These are phyloP conservation scores for Notodonta ziczac DNA, from an alignment of 2,888 invertebrate species.

Conservation along the genomic window DNA sequence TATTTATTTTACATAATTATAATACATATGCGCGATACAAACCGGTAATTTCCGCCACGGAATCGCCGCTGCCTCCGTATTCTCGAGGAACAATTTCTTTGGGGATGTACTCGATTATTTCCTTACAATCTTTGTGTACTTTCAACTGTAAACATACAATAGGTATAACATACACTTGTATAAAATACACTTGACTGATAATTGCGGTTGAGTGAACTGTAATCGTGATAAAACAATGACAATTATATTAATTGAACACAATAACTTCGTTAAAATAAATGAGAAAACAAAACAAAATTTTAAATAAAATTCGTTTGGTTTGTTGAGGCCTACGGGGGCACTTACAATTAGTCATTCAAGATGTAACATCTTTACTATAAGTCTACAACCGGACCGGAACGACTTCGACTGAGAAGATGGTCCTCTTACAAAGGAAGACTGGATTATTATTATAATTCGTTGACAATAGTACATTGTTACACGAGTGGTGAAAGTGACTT, in stretches of 20 bases:
- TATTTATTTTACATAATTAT: background rate
- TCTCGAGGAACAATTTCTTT: conserved; percentile 85
- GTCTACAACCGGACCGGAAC: too few species aligned
- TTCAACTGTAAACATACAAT: conserved; percentile 69
- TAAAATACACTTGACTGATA: background rate
- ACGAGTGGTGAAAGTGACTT: too few species aligned
- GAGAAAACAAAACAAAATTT: too few species aligned
- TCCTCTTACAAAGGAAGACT: too few species aligned
- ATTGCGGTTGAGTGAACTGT: background rate
- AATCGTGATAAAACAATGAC: background rate
- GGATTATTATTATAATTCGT: too few species aligned
- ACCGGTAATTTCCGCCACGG: conserved; percentile 81
- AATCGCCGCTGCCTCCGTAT: conserved; percentile 86
- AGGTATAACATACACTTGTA: background rate
- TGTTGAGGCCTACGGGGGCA: too few species aligned
- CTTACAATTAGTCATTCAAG: too few species aligned
- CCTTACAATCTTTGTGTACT: conserved; percentile 81
- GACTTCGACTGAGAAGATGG: too few species aligned
- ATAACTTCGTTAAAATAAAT: background rate
- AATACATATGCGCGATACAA: conserved; percentile 24
- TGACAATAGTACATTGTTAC: too few species aligned
- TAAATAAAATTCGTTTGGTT: too few species aligned
- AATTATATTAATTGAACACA: background rate
- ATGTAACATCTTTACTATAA: too few species aligned
- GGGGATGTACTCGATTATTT: conserved; percentile 83